Conservation (phyloP, 2,113 vertebrate genomes). For the Dicrurus megarhynchus region DNA sequence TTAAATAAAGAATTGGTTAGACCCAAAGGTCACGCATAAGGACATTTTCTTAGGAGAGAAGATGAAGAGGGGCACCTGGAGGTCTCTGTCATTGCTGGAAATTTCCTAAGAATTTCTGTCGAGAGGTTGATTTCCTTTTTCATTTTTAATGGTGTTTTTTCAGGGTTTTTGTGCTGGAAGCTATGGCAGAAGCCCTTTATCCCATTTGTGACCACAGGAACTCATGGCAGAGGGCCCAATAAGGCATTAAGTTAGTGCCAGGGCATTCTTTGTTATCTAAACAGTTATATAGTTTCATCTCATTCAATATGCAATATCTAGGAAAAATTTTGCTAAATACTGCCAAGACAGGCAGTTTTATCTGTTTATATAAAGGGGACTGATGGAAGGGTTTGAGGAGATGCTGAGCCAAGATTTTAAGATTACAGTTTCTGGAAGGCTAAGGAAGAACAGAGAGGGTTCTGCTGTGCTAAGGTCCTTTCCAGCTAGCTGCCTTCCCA, state of each 20-base stretch:
- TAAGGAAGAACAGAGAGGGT: background rate
- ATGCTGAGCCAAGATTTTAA: background rate
- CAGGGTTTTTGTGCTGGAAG: background rate
- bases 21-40: background rate
- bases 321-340: background rate
- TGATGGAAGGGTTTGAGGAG: background rate
- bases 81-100: background rate
- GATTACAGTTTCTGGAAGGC: background rate
- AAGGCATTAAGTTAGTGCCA: background rate
- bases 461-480: background rate
- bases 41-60: background rate
- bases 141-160: background rate
- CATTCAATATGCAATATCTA: background rate
- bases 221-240: background rate
- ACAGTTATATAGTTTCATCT: background rate
- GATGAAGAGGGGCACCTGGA: background rate
- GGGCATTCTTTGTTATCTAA: background rate
- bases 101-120: background rate
- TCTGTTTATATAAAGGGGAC: background rate
- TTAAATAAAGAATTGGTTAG: background rate
- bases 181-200: background rate
- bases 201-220: background rate
- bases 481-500: background rate
- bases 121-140: background rate
- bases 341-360: background rate